Conservation (phyloP, 1,140 invertebrate genomes). For the Caenorhabditis latens region DNA sequence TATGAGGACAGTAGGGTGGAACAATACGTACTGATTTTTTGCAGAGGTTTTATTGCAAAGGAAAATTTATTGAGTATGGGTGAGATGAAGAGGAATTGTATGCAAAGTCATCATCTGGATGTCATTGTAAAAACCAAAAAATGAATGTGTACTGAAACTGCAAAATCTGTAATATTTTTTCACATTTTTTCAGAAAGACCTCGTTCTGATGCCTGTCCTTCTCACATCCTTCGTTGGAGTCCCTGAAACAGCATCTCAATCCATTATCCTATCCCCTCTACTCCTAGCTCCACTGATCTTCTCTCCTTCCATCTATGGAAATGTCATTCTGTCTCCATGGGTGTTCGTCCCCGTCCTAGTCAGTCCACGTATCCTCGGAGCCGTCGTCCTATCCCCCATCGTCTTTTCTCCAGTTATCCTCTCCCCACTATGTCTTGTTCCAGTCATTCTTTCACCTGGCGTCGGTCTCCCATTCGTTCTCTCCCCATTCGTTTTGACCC, state of each 20-base stretch:
- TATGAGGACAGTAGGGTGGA: too few relatives aligned
- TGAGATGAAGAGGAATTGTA: neutral
- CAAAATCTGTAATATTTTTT: too few relatives aligned
- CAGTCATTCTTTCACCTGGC: constrained; percentile 55
- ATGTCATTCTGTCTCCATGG: constrained; percentile 64
- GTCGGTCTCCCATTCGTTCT: constrained; percentile 64
- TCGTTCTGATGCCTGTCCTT: constrained; percentile 65
- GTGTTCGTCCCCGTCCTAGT: constrained; percentile 65
- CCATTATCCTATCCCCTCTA: constrained; percentile 70
- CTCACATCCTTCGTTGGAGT: constrained; percentile 57
- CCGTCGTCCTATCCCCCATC: constrained; percentile 61
- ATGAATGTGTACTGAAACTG: neutral
- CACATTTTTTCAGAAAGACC: constrained; percentile 65
- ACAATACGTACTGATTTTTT: too few relatives aligned
- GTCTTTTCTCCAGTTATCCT: constrained; percentile 45
- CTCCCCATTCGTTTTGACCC: constrained; percentile 59
- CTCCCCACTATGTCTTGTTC: constrained; percentile 30
- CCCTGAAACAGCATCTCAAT: constrained; percentile 53
- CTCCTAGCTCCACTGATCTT: constrained; percentile 72
- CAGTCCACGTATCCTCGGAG: constrained; percentile 52
- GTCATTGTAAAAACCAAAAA: neutral
- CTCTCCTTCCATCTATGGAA: constrained; percentile 68
- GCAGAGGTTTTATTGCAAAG: constrained; percentile 23
- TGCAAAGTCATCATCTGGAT: too few relatives aligned
- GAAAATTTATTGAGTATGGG: neutral